Conservation (phyloP, 1,140 invertebrate species). For the Campoletis sonorensis region DNA sequence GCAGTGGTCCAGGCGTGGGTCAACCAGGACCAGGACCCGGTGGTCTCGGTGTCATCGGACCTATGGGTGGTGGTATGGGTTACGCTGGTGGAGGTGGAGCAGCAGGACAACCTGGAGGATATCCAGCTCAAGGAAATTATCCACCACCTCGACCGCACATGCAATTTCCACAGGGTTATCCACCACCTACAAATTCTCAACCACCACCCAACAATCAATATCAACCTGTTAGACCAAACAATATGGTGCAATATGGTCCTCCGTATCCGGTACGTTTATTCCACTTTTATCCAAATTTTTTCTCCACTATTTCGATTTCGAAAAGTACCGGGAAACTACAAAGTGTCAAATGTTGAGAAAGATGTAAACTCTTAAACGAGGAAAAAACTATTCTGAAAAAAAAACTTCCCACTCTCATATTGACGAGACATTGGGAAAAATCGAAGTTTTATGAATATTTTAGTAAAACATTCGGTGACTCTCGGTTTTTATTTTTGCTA, state of each 20-base stretch:
- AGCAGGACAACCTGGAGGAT: conserved; percentile 73
- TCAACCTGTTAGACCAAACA: conserved; percentile 72
- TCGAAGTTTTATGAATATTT: too few species aligned
- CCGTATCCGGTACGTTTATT: conserved; percentile 69
- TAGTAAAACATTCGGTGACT: too few species aligned
- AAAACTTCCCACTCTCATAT: too few species aligned
- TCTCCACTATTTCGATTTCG: too few species aligned
- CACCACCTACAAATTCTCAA: conserved; percentile 72
- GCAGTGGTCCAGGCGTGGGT: conserved; percentile 69
- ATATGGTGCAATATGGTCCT: conserved; percentile 73
- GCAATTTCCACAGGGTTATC: conserved; percentile 73
- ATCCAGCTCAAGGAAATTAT: conserved; percentile 73
- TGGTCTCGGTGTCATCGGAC: conserved; percentile 70
- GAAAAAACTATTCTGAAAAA: too few species aligned
- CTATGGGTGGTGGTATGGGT: conserved; percentile 71
- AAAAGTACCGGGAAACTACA: too few species aligned
- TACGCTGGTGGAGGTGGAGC: conserved; percentile 71
- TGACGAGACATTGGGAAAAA: too few species aligned
- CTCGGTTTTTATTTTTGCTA: too few species aligned
- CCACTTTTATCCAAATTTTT: too few species aligned
- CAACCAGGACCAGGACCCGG: conserved; percentile 70
- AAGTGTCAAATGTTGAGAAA: too few species aligned
- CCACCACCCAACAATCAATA: conserved; percentile 74
- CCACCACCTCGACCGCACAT: conserved; percentile 72
- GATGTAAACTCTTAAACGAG: too few species aligned